Evolutionary conservation across 2,113 vertebrate species (phyloP).

Genomic region (Rattus norvegicus): DNA sequence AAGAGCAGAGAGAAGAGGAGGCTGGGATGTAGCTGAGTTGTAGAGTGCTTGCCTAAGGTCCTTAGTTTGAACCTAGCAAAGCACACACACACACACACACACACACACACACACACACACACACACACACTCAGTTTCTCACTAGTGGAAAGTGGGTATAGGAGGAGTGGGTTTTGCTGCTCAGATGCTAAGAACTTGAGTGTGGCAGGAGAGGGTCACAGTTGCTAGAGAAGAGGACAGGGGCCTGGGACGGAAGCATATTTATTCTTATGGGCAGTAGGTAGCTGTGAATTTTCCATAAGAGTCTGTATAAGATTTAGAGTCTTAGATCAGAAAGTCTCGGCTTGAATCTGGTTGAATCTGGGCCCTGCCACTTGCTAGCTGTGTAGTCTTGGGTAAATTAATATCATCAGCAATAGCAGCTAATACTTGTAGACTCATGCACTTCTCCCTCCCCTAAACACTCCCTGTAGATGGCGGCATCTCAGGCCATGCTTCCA

Average conservation of each 20-base stretch:
- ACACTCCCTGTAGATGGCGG: not conserved
- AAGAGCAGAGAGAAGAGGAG: not conserved
- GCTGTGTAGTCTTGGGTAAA: constrained; percentile 16
- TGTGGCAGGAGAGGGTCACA: not conserved
- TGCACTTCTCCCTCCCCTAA: not conserved
- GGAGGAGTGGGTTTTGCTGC: not conserved
- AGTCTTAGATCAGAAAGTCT: not conserved
- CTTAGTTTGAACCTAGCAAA: not conserved
- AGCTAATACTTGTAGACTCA: not conserved
- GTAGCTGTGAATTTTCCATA: not conserved
- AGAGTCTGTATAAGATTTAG: not conserved
- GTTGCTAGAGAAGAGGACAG: not conserved
- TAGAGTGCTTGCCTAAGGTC: not conserved
- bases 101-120: not conserved
- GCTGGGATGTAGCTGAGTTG: not conserved
- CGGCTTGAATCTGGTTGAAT: constrained; percentile 42
- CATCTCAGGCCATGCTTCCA: not conserved
- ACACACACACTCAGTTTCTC: not conserved
- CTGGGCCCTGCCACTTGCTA: not conserved
- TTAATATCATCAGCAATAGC: not conserved
- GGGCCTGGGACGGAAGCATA: not conserved
- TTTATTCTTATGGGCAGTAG: not conserved
- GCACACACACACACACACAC: not conserved
- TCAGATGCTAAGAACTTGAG: not conserved
- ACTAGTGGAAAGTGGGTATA: not conserved